A percentile compares a stretch with the other conserved stretches of the same genome.
Conservation (phyloP, 2,888 invertebrate species). For the Macrostomum cliftonense region DNA sequence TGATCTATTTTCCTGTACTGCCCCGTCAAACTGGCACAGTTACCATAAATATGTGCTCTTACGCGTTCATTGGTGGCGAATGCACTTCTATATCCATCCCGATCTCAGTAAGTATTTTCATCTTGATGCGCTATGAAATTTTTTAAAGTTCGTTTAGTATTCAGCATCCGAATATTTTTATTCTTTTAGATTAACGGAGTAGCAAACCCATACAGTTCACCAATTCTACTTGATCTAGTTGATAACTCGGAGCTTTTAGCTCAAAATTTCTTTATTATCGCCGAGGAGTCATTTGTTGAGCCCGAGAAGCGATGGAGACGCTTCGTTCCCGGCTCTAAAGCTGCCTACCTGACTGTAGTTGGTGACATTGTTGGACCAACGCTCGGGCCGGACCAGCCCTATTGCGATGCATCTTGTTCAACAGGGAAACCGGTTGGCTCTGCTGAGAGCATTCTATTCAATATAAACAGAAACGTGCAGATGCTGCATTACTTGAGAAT, state of each 20-base stretch:
- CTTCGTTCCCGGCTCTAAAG: constrained; percentile 80
- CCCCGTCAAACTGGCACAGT: constrained; percentile 56
- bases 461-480: constrained; percentile 80
- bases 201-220: constrained; percentile 74
- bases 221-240: constrained; percentile 70
- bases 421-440: constrained; percentile 40
- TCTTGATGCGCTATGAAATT: too few species aligned
- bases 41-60: constrained; percentile 53
- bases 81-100: constrained; percentile 24
- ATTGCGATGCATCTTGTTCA: constrained; percentile 25
- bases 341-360: constrained; percentile 43
- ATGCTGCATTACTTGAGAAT: constrained; percentile 68
- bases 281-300: constrained; percentile 72
- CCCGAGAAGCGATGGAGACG: constrained; percentile 73
- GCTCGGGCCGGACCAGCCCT: constrained; percentile 37
- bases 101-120: constrained; percentile 47
- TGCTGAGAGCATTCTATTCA: constrained; percentile 85
- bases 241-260: constrained; percentile 45
- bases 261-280: constrained; percentile 24
- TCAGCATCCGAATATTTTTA: too few species aligned
- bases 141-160: too few species aligned
- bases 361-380: constrained; percentile 44
- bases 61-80: constrained; percentile 41
- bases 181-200: constrained; percentile 51
- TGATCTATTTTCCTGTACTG: constrained; percentile 75